A percentile compares a stretch with the other conserved stretches of the same genome.
Conservation (phyloP, 2,113 vertebrate species). For the Catharus bicknelli region DNA sequence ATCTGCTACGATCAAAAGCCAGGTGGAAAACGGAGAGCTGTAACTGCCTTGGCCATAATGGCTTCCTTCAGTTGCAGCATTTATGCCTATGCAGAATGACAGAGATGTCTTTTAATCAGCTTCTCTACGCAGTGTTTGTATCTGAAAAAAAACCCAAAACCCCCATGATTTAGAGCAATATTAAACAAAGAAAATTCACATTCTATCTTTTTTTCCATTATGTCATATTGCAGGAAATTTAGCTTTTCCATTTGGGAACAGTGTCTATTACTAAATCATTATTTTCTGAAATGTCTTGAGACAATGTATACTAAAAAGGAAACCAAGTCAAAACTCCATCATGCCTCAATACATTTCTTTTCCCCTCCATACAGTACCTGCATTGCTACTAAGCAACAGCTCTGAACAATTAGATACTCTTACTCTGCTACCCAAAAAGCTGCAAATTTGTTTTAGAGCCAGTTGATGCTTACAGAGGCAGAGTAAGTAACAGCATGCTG, state of each 20-base stretch:
- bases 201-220: fast-evolving
- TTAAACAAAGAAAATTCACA: neutral
- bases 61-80: neutral
- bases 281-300: neutral
- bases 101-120: neutral
- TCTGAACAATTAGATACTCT: neutral
- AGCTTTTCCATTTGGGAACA: neutral
- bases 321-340: neutral
- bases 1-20: neutral
- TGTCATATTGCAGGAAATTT: neutral
- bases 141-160: fast-evolving
- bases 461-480: neutral
- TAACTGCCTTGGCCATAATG: neutral
- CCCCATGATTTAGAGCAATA: neutral
- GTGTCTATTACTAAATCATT: neutral
- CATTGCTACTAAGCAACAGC: neutral
- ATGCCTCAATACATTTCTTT: neutral
- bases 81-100: neutral
- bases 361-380: neutral
- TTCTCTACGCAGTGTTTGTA: neutral
- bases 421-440: neutral
- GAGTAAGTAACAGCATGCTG: too few species aligned
- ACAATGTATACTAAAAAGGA: neutral
- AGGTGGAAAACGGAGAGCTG: neutral
- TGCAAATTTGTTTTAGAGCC: neutral